phyloP scores from a whole-genome alignment of 92 coral and sea anemone species.

The Heteractis magnifica region DNA sequence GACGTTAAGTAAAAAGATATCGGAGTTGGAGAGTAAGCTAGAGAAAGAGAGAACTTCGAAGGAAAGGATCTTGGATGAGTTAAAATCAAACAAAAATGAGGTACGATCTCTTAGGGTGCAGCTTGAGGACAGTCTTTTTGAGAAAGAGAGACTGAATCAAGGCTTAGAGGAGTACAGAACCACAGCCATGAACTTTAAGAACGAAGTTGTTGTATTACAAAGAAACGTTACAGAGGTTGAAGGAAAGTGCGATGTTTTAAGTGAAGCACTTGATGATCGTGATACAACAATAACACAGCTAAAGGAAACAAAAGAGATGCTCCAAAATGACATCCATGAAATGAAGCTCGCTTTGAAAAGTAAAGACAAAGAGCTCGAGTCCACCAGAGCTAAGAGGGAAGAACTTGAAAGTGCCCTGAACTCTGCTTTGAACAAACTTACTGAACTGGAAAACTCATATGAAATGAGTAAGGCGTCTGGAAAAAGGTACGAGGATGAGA shows the following conservation, averaged over 20 bases:
- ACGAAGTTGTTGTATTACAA: conserved; percentile 49
- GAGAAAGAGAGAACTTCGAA: conserved; percentile 49
- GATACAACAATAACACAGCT: conserved; percentile 58
- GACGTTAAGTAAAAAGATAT: conserved; percentile 54
- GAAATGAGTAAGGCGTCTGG: conserved; percentile 40
- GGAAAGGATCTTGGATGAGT: conserved; percentile 62
- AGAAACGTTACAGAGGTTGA: conserved; percentile 54
- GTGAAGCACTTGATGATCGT: conserved; percentile 59
- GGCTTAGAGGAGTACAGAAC: conserved; percentile 60
- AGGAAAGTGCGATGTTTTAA: conserved; percentile 57
- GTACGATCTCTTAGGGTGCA: conserved; percentile 48
- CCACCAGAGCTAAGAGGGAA: conserved; percentile 57
- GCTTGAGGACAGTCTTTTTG: conserved; percentile 55
- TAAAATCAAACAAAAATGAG: conserved; percentile 47
- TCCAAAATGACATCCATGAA: conserved; percentile 63
- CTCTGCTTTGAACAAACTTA: conserved; percentile 47
- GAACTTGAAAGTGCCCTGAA: conserved; percentile 61
- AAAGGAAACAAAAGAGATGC: conserved; percentile 50
- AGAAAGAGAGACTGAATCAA: conserved; percentile 45
- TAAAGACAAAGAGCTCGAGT: conserved; percentile 58
- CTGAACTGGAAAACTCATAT: conserved; percentile 48
- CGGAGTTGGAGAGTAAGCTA: conserved; percentile 72
- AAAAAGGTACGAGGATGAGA: conserved; percentile 49
- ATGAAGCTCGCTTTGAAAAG: conserved; percentile 46
- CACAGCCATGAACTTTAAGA: conserved; percentile 60